Base-by-base conservation (phyloP, 2,888 invertebrate species). In the Papilio elwesi region DNA sequence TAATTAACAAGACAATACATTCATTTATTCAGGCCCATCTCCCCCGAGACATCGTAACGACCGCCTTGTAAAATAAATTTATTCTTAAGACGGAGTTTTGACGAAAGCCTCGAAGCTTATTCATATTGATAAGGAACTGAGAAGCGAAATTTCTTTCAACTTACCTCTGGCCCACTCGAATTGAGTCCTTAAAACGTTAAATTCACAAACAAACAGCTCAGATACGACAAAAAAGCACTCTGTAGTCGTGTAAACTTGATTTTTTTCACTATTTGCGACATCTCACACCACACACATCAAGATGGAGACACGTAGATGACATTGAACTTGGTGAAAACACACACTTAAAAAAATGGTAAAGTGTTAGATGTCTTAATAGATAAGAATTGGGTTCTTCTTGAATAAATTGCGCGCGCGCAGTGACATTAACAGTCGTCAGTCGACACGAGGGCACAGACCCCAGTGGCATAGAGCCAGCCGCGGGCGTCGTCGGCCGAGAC, bases 361-460 rank as follows among this genome's bases (percentile, higher is more conserved):
- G 38, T 8, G n/a, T 38, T 13, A 26, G 68, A 65, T 47, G 74
- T 79, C 79, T 51, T 69, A 63, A 63, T 64, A 76, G 72, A 71
- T 75, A 75, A 68, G 16, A 15, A 48, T 48, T 53, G 53, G 48
- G 48, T 55, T 71, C 76, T 74, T 73, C 74, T 76, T 81, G 80
- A 82, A 82, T 80, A 78, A 48, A 36, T 38, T 79, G 82, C 82
- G 83, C 80, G 74, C 67, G 76, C 86, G 89, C 86, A 85, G 77
- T 80, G 83, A 85, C 78, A 84, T 85, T 79, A 83, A 81, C 78
- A 81, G 78, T 74, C 71, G 73, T 68, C 75, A 15, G 47, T 64
- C 16, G 63, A 71, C 79, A 78, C 80, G 92, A 87, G 92, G 92
- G 92, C 92, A 92, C 83, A 87, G 91, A 93, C 92, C 92, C 89